Evolutionary conservation across 64 coral and sea anemone genomes (phyloP), one percentile per base, ranked within the genome.

Genomic region (Dendronephthya gigantea): DNA sequence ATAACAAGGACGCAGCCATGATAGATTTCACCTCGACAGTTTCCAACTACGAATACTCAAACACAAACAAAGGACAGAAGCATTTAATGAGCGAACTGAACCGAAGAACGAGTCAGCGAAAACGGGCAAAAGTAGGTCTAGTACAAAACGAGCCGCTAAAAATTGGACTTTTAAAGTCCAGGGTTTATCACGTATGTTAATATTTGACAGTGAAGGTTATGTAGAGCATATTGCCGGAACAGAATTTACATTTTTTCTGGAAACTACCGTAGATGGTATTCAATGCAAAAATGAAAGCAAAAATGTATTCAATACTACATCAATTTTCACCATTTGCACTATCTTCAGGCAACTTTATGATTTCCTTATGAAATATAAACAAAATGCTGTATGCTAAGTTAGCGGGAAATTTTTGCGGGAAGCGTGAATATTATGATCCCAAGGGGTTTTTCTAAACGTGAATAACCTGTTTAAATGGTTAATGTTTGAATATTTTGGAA

Each of bases 51-150:
- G 41, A 11, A 45, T 45, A 79, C 22, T 16, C 30, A 79, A 79
- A 39, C 36, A 79, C 72, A 34, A 66, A 66, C 58, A 66, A 66
- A 66, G 29, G 58, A n/a, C 36, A 34, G 17, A 79, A 35, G 32
- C 72, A 79, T 34, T 79, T 79, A 39, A 79, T 79, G 72, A 79
- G 37, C 32, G 72, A 79, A 19, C 36, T 79, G 10, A 13, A 79
- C 17, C 86, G 95, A 68, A 87, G 95, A 83, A 98, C 95, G 59
- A 98, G 95, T 58, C 95, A 98, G 48, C 89, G 95, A 83, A 98
- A 98, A 83, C 89, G 95, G 38, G 84, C 95, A 14, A 98, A 98
- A 98, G 95, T 98, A 98, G 89, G 95, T 93, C 89, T 52, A 38
- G 75, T 51, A 69, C 83, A 8, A 29, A 30, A 66, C 6, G 6